phyloP scores from a whole-genome alignment of 2,888 invertebrate species.

The Eumacrocentrus americanus region DNA sequence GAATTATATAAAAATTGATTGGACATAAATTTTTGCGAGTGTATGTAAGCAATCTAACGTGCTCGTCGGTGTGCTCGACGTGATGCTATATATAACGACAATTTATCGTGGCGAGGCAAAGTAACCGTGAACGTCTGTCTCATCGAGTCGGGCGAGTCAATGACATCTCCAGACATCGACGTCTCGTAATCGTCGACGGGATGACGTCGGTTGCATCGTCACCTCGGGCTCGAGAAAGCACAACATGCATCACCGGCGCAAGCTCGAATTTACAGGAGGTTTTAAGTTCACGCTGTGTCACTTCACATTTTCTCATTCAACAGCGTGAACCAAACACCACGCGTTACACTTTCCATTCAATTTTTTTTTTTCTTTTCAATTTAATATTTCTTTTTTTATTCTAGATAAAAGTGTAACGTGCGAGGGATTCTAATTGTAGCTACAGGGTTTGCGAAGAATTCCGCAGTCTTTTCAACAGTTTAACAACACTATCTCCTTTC shows the following conservation, averaged over 20 bases:
- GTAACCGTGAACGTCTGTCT: constrained; percentile 7
- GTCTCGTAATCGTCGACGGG: constrained; percentile 44
- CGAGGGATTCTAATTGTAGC: neutral
- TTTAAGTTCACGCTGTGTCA: constrained; percentile 6
- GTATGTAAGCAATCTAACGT: constrained; percentile 52
- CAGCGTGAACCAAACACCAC: constrained; percentile 4
- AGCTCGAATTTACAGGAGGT: constrained; percentile 53
- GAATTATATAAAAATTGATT: neutral
- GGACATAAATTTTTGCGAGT: constrained; percentile 36
- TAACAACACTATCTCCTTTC: constrained; percentile 1
- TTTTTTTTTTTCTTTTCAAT: too few species aligned
- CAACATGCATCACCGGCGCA: constrained; percentile 63
- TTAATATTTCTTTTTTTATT: neutral
- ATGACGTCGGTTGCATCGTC: constrained; percentile 55
- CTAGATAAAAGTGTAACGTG: constrained; percentile 2
- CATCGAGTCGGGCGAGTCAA: constrained; percentile 34
- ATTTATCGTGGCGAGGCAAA: constrained; percentile 31
- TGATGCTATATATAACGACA: constrained; percentile 40
- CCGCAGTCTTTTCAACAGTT: constrained; percentile 10
- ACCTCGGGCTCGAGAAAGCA: constrained; percentile 60
- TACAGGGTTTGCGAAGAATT: constrained; percentile 7
- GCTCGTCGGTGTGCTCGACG: constrained; percentile 50
- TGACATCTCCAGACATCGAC: constrained; percentile 23
- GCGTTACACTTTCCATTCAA: too few species aligned
- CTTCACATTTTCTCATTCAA: neutral